A percentile compares a stretch with the other conserved stretches of the same genome.
Conservation (phyloP, 2,797 vertebrate genomes). For the Allobates femoralis region DNA sequence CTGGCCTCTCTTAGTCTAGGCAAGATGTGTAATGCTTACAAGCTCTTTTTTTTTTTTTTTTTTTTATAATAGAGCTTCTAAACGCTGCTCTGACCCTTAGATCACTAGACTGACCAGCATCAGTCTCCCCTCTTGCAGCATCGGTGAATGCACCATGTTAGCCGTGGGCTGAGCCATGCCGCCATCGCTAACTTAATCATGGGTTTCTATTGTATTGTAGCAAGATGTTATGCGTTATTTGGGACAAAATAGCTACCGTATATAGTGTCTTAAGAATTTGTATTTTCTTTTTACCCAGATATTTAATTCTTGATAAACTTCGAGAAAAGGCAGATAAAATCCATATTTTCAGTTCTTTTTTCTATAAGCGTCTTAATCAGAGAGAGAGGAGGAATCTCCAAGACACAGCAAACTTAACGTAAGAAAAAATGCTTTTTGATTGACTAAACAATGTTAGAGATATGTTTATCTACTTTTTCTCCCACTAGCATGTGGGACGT, state of each 20-base stretch:
- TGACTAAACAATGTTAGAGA: background rate
- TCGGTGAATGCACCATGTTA: no score
- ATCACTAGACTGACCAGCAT: no score
- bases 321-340: conserved; percentile 92
- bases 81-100: no score
- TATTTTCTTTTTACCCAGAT: conserved; percentile 75
- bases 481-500: no score
- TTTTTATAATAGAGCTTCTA: no score
- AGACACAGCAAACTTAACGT: conserved; percentile 90
- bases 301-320: conserved; percentile 94
- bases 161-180: no score
- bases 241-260: background rate
- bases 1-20: no score
- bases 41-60: no score
- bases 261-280: background rate
- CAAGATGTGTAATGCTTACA: no score
- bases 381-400: conserved; percentile 86
- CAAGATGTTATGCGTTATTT: background rate
- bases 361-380: conserved; percentile 98
- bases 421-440: conserved; percentile 71
- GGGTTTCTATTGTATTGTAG: background rate
- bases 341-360: conserved; percentile 98
- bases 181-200: no score
- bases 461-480: background rate
- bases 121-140: no score